phyloP scores from a whole-genome alignment of 2,797 vertebrate genomes.

The Eurystomus glaucurus region DNA sequence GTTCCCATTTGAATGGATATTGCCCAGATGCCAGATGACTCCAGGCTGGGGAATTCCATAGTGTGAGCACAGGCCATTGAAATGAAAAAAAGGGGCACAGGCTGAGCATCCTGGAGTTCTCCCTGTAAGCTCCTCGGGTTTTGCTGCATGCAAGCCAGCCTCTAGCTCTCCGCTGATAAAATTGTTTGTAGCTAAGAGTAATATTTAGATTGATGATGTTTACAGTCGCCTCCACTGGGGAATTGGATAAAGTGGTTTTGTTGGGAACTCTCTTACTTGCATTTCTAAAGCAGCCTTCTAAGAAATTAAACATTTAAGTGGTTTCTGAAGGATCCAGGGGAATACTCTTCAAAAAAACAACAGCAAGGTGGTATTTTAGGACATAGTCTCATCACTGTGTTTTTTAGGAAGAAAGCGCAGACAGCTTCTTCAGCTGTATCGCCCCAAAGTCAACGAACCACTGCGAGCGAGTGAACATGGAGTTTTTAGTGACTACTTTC shows the following conservation, averaged over 20 bases:
- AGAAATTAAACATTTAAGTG: not conserved
- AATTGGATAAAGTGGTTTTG: not conserved
- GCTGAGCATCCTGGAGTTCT: not conserved
- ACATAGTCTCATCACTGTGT: rapidly evolving
- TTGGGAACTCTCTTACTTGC: not conserved
- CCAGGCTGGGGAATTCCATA: not conserved
- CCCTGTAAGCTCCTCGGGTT: rapidly evolving
- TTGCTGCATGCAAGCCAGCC: not conserved
- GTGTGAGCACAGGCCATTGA: not conserved
- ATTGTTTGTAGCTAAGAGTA: not conserved
- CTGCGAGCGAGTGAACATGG: not conserved
- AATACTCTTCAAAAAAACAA: not conserved
- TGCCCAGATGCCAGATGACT: constrained; percentile 18
- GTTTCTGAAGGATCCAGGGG: not conserved
- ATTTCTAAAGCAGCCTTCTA: not conserved
- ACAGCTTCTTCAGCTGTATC: not conserved
- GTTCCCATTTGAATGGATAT: not conserved
- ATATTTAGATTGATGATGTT: not conserved
- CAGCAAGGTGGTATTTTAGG: not conserved
- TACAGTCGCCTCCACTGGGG: not conserved
- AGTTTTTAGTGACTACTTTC: not conserved
- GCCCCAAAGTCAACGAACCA: not conserved
- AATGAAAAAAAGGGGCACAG: not conserved
- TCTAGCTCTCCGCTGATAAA: not conserved
- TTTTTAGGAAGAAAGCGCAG: not conserved